These are phyloP conservation scores for Drosophila kohkoa DNA, from an alignment of 1,140 invertebrate genomes.

Conservation along the genomic window DNA sequence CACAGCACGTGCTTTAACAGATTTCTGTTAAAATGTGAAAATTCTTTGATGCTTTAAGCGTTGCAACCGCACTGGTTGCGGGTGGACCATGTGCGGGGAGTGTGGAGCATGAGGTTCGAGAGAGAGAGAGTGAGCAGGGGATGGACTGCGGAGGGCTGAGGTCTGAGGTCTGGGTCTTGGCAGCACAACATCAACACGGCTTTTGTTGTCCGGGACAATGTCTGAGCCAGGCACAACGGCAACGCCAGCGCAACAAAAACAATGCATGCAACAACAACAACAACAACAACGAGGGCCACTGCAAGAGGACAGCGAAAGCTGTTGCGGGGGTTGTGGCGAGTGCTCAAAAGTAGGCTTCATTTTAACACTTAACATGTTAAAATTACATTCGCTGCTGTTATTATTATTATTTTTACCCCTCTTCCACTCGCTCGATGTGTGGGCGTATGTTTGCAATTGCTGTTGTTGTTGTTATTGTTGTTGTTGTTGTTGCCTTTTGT, in stretches of 20 bases:
- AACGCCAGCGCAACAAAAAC: slow-evolving; percentile 39
- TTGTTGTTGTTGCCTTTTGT: slow-evolving; percentile 15
- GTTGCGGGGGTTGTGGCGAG: slow-evolving; percentile 26
- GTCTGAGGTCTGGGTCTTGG: slow-evolving; percentile 40
- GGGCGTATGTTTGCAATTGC: slow-evolving; percentile 9
- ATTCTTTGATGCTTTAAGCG: slow-evolving; percentile 23
- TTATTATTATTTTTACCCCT: slow-evolving; percentile 20
- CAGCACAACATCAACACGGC: slow-evolving; percentile 52
- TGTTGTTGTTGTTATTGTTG: slow-evolving; percentile 28
- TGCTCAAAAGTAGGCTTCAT: slow-evolving; percentile 76
- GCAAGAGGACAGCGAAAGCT: slow-evolving; percentile 33
- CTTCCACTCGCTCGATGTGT: not conserved
- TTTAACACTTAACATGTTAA: slow-evolving; percentile 81
- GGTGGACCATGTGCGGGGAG: too few species aligned
- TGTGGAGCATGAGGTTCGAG: not conserved
- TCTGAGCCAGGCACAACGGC: slow-evolving; percentile 50
- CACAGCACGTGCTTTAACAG: slow-evolving; percentile 38
- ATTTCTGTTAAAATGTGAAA: slow-evolving; percentile 34
- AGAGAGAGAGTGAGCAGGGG: too few species aligned
- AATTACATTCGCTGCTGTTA: slow-evolving; percentile 61
- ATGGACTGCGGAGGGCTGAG: not conserved
- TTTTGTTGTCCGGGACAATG: slow-evolving; percentile 73
- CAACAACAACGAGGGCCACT: slow-evolving; percentile 1
- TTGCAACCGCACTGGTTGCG: slow-evolving; percentile 21
- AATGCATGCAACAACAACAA: slow-evolving; percentile 33